Evolutionary conservation across 2,888 invertebrate genomes (phyloP), one percentile per base, ranked within the genome.

Genomic region (Trisateles emortualis): DNA sequence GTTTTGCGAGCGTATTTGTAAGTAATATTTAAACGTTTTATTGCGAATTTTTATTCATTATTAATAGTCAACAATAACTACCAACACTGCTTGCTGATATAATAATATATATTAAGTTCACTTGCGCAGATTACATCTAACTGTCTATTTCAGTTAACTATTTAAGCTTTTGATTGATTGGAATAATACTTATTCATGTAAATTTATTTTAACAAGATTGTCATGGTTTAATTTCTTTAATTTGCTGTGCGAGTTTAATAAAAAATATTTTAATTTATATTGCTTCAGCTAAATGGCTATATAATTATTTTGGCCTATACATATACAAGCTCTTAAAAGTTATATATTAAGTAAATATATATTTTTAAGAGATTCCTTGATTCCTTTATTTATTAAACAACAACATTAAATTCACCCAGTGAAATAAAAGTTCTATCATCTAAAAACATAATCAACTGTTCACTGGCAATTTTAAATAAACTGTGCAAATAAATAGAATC

Each of bases 71-170:
- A 8, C 14, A 14, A 14, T 35, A 3, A 13, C 5, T 13, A 19
- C n/a, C 19, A 2, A 19, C 3, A 5, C 19, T 38, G 19, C 46
- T 50, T 50, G 33, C 30, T 29, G 0, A 29, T 43, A 9, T 36
- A 10, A n/a, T 17, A 5, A 11, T n/a, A 33, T 41, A 35, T 42
- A 22, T 30, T 26, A 26, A 26, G 8, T 8, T 8, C 6, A 24
- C 22, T 29, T 38, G 16, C 19, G 33, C 40, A 48, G 40, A 48
- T 48, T 40, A 24, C 40, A 48, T 33, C 43, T 32, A 42, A 17
- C 17, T 19, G 22, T 44, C 33, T 22, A 32, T 44, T 44, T 44
- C 22, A 6, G 14, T 9, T n/a, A 22, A 33, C 16, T 16, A 16
- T 36, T n/a, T 10, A 36, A n/a, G 19, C 22, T 22, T 16, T 14